These are phyloP conservation scores for Orycteropus afer DNA, from an alignment of 2,113 vertebrate genomes.

Conservation along the genomic window DNA sequence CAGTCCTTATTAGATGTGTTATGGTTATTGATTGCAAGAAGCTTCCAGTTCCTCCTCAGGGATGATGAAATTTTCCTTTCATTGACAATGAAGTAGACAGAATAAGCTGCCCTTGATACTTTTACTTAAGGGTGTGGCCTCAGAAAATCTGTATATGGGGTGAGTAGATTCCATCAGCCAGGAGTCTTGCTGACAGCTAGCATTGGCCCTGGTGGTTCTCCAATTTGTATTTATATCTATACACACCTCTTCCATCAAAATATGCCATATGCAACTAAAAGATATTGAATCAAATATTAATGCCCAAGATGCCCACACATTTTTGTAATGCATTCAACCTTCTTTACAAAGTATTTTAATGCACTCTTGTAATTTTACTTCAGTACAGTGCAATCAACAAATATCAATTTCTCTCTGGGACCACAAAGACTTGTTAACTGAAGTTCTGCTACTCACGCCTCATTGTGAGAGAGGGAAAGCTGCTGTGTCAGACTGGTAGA, in stretches of 20 bases:
- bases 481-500: neutral
- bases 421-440: slow-evolving; percentile 75
- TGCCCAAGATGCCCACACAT: slow-evolving; percentile 82
- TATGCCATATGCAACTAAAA: slow-evolving; percentile 88
- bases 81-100: neutral
- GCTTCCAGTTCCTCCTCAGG: neutral
- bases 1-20: neutral
- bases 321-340: slow-evolving; percentile 86
- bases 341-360: slow-evolving; percentile 84
- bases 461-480: neutral
- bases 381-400: slow-evolving; percentile 79
- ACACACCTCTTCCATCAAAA: slow-evolving; percentile 87
- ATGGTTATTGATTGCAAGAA: neutral
- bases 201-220: slow-evolving; percentile 52
- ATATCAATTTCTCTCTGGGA: slow-evolving; percentile 80
- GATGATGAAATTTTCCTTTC: neutral
- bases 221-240: slow-evolving; percentile 80
- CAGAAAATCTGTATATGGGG: neutral
- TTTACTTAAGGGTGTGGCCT: neutral
- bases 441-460: neutral
- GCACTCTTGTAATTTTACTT: slow-evolving; percentile 81
- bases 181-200: slow-evolving; percentile 53
- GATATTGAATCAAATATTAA: slow-evolving; percentile 90
- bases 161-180: neutral
- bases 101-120: neutral